These are phyloP conservation scores for Pipistrellus pipistrellus DNA, from an alignment of 2,797 vertebrate genomes.

Conservation along the genomic window DNA sequence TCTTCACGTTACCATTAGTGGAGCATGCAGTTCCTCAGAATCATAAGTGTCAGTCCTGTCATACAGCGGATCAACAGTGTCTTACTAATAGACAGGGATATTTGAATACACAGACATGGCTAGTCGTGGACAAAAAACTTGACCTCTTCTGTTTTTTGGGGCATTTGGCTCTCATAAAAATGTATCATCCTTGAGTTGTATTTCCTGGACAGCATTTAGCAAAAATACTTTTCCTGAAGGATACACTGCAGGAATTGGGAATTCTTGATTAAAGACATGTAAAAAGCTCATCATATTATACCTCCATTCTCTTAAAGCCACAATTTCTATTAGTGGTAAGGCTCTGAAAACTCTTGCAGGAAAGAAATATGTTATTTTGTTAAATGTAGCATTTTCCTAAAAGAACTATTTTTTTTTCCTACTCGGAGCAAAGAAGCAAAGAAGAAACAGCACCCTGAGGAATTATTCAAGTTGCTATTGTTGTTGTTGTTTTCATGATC, in stretches of 20 bases:
- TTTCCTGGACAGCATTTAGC: background rate
- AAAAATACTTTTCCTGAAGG: conserved; percentile 30
- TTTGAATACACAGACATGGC: background rate
- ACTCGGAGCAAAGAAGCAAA: background rate
- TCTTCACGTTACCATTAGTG: background rate
- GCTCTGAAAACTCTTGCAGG: background rate
- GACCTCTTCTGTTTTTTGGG: background rate
- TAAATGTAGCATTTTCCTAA: conserved; percentile 38
- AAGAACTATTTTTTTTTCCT: background rate
- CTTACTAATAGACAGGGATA: background rate
- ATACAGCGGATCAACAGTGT: background rate
- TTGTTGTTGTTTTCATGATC: background rate
- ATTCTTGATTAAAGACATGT: background rate
- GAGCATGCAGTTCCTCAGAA: conserved; percentile 4
- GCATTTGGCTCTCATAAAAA: background rate
- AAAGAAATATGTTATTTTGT: background rate
- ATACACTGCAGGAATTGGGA: background rate
- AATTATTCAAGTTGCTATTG: background rate
- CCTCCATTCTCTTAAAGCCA: background rate
- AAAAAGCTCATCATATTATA: background rate
- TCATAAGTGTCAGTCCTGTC: background rate
- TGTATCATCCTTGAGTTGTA: background rate
- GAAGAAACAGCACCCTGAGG: background rate
- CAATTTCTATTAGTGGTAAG: conserved; percentile 20
- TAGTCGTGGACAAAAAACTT: conserved; percentile 23